Evolutionary conservation across 2,888 invertebrate genomes (phyloP).

Genomic region (Drosophila buzzatii): DNA sequence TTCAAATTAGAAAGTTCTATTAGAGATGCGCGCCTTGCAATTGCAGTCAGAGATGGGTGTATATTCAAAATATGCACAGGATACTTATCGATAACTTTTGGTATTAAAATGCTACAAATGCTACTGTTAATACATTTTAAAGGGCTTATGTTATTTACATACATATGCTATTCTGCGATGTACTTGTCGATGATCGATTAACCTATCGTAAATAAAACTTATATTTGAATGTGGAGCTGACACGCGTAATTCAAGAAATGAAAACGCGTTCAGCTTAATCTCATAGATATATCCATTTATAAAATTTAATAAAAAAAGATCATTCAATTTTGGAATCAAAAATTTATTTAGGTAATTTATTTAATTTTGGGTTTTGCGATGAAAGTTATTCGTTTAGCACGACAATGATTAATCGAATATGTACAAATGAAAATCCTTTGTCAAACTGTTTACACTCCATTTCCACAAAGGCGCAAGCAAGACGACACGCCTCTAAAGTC

Average conservation of each 20-base stretch:
- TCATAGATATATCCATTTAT: background rate
- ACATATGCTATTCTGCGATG: too few relatives aligned
- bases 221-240: background rate
- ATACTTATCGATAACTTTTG: background rate
- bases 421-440: slow-evolving; percentile 84
- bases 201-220: background rate
- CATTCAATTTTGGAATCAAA: slow-evolving; percentile 36
- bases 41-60: background rate
- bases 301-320: slow-evolving; percentile 11
- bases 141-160: too few relatives aligned
- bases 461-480: slow-evolving; percentile 42
- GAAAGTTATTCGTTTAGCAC: slow-evolving; percentile 80
- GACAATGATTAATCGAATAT: slow-evolving; percentile 83
- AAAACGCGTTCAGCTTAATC: background rate
- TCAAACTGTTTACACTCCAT: slow-evolving; percentile 63
- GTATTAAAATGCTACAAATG: background rate
- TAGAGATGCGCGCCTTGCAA: background rate
- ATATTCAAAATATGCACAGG: background rate
- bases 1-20: background rate
- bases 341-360: slow-evolving; percentile 43
- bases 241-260: background rate
- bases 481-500: slow-evolving; percentile 29
- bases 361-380: slow-evolving; percentile 69
- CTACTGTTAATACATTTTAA: too few relatives aligned
- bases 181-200: background rate